These are phyloP conservation scores for Callyntrura sp. DNA, from an alignment of 2,888 invertebrate species.

Conservation along the genomic window DNA sequence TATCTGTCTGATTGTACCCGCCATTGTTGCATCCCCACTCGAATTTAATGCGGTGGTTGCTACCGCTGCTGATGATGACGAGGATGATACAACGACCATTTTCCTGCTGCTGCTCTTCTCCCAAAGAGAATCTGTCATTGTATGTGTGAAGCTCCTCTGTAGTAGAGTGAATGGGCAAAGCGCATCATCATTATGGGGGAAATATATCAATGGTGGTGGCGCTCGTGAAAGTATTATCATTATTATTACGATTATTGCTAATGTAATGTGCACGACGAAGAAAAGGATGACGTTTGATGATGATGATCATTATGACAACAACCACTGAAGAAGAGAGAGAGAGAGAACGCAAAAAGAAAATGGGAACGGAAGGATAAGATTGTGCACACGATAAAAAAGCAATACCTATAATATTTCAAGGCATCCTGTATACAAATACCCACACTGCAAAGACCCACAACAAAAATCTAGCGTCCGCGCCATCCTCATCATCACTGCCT, in stretches of 20 bases:
- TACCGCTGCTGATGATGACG: not conserved
- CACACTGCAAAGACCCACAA: not conserved
- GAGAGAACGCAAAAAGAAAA: conserved; percentile 1
- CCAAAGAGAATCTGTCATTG: conserved; percentile 9
- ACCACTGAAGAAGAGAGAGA: no score
- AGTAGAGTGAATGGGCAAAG: conserved; percentile 21
- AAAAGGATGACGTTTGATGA: conserved; percentile 11
- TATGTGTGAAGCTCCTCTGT: not conserved
- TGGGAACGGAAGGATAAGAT: conserved; percentile 54
- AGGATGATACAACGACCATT: not conserved
- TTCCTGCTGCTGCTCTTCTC: not conserved
- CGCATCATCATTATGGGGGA: conserved; percentile 44
- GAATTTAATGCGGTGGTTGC: no score
- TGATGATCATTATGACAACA: not conserved
- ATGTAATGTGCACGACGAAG: conserved; percentile 57
- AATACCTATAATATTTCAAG: not conserved
- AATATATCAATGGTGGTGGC: conserved; percentile 12
- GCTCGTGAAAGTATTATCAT: conserved; percentile 29
- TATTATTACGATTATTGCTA: conserved; percentile 62
- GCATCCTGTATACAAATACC: no score
- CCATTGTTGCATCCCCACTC: conserved; percentile 33
- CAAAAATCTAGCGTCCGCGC: no score
- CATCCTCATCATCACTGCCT: not conserved
- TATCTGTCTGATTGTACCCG: not conserved
- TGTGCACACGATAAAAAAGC: conserved; percentile 44